A percentile compares a stretch with the other conserved stretches of the same genome.
Evolutionary conservation across 2,888 invertebrate genomes (phyloP).

Genomic region (Cryptocheilus praepositus): DNA sequence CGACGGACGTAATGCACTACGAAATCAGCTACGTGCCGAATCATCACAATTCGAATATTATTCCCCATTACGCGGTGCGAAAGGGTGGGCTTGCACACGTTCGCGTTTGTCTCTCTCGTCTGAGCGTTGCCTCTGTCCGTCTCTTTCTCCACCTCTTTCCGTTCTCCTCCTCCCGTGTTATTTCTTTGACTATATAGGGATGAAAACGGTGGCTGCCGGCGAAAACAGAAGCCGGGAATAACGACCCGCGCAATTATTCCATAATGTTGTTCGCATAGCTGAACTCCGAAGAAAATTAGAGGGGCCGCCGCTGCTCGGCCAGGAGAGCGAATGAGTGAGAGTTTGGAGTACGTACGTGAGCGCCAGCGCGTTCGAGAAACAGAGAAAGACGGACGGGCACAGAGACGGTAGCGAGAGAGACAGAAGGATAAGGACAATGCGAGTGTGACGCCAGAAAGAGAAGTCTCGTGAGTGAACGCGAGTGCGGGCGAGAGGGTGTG

Average conservation of each 20-base stretch:
- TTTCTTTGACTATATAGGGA: constrained; percentile 45
- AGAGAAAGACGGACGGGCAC: constrained; percentile 8
- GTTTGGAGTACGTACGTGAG: constrained; percentile 51
- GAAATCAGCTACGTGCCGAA: constrained; percentile 7
- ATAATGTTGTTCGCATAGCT: constrained; percentile 69
- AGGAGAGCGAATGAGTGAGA: constrained; percentile 52
- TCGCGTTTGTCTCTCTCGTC: constrained; percentile 9
- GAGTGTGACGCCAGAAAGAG: not conserved
- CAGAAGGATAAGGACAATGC: constrained; percentile 5
- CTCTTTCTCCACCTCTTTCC: too few relatives aligned
- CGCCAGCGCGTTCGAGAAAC: constrained; percentile 12
- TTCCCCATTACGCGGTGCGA: constrained; percentile 40
- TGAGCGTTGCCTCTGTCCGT: not conserved
- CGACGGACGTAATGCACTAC: constrained; percentile 20
- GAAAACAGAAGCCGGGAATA: constrained; percentile 59
- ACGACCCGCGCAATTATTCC: constrained; percentile 68
- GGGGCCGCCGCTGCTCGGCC: constrained; percentile 50
- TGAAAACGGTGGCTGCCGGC: constrained; percentile 47
- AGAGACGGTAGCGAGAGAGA: constrained; percentile 27
- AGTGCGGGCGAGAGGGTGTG: constrained; percentile 4
- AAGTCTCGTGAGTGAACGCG: constrained; percentile 1
- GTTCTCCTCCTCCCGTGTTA: constrained; percentile 25
- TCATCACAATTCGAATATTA: constrained; percentile 39
- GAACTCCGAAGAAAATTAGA: constrained; percentile 69
- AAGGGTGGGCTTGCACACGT: constrained; percentile 23